These are phyloP conservation scores for Tor tambroides DNA, from an alignment of 2,113 vertebrate species.

Conservation along the genomic window DNA sequence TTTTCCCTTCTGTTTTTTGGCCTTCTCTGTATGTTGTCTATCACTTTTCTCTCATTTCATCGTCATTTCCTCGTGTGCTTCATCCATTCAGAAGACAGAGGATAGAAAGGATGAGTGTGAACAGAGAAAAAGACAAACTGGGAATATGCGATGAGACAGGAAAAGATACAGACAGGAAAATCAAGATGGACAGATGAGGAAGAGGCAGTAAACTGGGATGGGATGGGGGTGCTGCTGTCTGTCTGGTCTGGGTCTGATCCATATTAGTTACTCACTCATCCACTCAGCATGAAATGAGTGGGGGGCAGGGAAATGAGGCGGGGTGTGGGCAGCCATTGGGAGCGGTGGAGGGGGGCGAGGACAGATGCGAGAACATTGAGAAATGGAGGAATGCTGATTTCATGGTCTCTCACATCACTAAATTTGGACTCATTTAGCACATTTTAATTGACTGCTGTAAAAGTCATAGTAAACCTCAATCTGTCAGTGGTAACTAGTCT, in stretches of 20 bases:
- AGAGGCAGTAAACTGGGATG: slow-evolving; percentile 19
- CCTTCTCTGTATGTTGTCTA: background rate
- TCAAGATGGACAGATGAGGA: slow-evolving; percentile 47
- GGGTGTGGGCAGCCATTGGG: slow-evolving; percentile 37
- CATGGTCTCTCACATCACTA: background rate
- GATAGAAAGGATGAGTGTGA: background rate
- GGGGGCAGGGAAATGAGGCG: slow-evolving; percentile 38
- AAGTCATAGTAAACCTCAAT: background rate
- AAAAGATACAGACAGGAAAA: slow-evolving; percentile 41
- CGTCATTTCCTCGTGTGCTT: background rate
- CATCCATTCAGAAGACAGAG: slow-evolving; percentile 39
- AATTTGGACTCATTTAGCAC: background rate
- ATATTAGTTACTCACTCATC: slow-evolving; percentile 59
- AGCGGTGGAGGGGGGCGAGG: slow-evolving; percentile 19
- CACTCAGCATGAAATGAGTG: slow-evolving; percentile 52
- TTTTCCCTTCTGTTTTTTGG: too few relatives aligned
- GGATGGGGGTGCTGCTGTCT: slow-evolving; percentile 45
- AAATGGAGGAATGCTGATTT: slow-evolving; percentile 43
- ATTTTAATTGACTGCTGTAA: background rate
- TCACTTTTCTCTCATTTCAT: background rate
- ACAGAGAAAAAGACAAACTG: slow-evolving; percentile 1
- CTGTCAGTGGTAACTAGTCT: background rate
- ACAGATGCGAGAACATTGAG: slow-evolving; percentile 18
- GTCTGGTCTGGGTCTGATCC: slow-evolving; percentile 60
- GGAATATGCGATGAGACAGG: slow-evolving; percentile 4